phyloP scores from a whole-genome alignment of 1,140 invertebrate species.

The Panagrolaimus sp. region DNA sequence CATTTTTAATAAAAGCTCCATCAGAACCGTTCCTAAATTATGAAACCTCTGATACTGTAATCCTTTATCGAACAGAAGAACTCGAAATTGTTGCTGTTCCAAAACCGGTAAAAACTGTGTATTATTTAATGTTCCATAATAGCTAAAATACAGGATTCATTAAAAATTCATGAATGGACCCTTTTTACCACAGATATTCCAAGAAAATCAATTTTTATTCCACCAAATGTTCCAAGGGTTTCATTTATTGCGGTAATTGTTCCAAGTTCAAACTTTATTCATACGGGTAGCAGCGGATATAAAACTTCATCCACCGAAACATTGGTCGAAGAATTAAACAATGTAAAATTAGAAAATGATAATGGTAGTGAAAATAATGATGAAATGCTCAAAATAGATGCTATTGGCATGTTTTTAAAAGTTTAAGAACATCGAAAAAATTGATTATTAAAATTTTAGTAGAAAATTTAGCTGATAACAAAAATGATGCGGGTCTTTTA shows the following conservation, averaged over 20 bases:
- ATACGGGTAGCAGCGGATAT: not conserved
- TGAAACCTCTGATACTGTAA: not conserved
- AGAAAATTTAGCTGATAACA: slow-evolving; percentile 3
- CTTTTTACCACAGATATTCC: not conserved
- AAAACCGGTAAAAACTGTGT: not conserved
- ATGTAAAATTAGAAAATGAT: not conserved
- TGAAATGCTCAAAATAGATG: slow-evolving; percentile 3
- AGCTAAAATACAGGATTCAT: not conserved
- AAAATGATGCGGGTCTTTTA: not conserved
- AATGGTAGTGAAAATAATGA: not conserved
- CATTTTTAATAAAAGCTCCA: not conserved
- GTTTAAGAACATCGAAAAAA: not conserved
- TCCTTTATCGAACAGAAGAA: slow-evolving; percentile 4
- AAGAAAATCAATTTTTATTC: slow-evolving; percentile 3
- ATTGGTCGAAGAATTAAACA: not conserved
- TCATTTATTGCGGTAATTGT: not conserved
- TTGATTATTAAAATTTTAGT: not conserved
- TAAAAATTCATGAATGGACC: slow-evolving; percentile 5
- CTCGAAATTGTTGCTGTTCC: slow-evolving; percentile 8
- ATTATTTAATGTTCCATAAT: not conserved
- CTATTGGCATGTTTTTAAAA: not conserved
- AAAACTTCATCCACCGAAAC: not conserved
- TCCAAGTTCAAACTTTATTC: not conserved
- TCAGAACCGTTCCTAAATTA: slow-evolving; percentile 5
- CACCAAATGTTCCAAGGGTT: slow-evolving; percentile 6